Evolutionary conservation across 2,888 invertebrate genomes (phyloP).

Genomic region (Mongoloraphidia duomilia): DNA sequence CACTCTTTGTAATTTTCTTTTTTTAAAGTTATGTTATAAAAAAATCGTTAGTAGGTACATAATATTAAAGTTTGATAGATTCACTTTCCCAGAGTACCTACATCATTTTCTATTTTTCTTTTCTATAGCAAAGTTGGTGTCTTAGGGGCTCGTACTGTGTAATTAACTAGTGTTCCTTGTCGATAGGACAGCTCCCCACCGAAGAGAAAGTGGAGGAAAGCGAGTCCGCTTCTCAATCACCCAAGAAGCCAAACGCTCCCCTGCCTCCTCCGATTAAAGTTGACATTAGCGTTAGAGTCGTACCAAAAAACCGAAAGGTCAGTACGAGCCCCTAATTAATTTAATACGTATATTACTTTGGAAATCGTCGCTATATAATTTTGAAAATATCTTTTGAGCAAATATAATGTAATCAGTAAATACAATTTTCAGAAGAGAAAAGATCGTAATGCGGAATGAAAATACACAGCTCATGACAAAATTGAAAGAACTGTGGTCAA

Average conservation of each 20-base stretch:
- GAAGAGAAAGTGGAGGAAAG: constrained; percentile 20
- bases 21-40: background rate
- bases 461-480: constrained; percentile 46
- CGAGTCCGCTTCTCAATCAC: constrained; percentile 31
- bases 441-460: constrained; percentile 42
- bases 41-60: background rate
- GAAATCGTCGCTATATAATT: background rate
- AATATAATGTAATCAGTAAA: background rate
- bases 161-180: constrained; percentile 3
- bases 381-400: background rate
- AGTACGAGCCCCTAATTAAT: constrained; percentile 19
- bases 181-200: constrained; percentile 6
- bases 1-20: background rate
- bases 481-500: constrained; percentile 43
- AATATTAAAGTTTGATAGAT: too few relatives aligned
- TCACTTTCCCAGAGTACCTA: too few relatives aligned
- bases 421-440: constrained; percentile 40
- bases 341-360: background rate
- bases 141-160: constrained; percentile 4
- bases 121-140: too few relatives aligned
- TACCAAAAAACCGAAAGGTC: constrained; percentile 42
- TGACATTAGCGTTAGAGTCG: constrained; percentile 61
- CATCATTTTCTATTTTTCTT: too few relatives aligned
- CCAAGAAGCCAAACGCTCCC: constrained; percentile 7
- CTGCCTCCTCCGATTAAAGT: constrained; percentile 45